A percentile compares a stretch with the other conserved stretches of the same genome.
phyloP scores from a whole-genome alignment of 2,888 invertebrate species.

The Germaria angustata region DNA sequence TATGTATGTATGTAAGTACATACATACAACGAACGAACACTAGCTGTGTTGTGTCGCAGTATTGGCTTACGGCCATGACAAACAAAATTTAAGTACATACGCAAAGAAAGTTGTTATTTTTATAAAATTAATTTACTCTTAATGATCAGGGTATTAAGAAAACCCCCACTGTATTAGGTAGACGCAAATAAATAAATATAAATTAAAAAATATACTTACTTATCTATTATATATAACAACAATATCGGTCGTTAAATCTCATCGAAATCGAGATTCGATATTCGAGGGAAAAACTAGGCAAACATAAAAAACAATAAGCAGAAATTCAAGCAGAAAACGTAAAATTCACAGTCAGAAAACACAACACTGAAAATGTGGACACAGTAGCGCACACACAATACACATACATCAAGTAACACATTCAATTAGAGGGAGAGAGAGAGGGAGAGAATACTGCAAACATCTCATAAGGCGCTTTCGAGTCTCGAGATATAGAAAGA shows the following conservation, averaged over 20 bases:
- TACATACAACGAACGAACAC: no score
- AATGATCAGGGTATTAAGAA: constrained; percentile 63
- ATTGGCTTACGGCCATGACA: constrained; percentile 65
- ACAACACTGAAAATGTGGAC: constrained; percentile 25
- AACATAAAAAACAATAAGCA: constrained; percentile 72
- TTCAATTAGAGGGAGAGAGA: background rate
- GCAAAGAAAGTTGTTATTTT: background rate
- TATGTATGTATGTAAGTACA: no score
- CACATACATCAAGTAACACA: constrained; percentile 29
- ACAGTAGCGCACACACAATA: background rate
- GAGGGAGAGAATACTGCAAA: background rate
- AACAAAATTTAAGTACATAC: constrained; percentile 34
- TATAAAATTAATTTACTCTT: constrained; percentile 30
- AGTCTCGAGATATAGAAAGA: constrained; percentile 18
- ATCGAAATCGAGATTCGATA: constrained; percentile 79
- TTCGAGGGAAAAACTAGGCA: constrained; percentile 79
- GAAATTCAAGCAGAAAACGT: constrained; percentile 61
- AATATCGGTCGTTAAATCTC: constrained; percentile 71
- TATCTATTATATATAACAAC: no score
- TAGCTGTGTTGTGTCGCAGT: no score
- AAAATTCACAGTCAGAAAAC: constrained; percentile 30
- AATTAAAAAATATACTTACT: no score
- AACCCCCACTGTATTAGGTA: constrained; percentile 35
- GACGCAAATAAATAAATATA: no score
- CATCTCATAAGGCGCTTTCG: background rate